phyloP scores from a whole-genome alignment of 2,797 vertebrate species.

The Cryptoprocta ferox region DNA sequence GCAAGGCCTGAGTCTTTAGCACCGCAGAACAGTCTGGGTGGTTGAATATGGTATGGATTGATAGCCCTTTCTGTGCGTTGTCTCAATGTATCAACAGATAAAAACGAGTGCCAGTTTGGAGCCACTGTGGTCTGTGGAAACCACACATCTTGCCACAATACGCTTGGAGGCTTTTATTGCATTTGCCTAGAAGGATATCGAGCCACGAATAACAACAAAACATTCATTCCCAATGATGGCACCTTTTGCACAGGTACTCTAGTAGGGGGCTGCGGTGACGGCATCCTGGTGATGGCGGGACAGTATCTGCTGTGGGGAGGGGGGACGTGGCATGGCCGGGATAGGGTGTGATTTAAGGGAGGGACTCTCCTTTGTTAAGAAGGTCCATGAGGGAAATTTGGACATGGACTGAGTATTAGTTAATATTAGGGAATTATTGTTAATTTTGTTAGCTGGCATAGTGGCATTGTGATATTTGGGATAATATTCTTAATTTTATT shows the following conservation, averaged over 20 bases:
- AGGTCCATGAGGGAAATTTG: background rate
- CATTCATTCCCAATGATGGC: slow-evolving; percentile 97
- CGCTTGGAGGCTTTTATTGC: slow-evolving; percentile 94
- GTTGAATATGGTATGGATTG: rapidly evolving
- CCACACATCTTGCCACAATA: slow-evolving; percentile 94
- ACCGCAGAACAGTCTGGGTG: background rate
- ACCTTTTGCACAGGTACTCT: slow-evolving; percentile 92
- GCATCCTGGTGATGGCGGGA: background rate
- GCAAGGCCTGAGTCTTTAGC: rapidly evolving
- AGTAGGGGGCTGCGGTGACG: rapidly evolving
- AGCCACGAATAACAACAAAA: slow-evolving; percentile 92
- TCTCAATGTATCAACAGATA: slow-evolving; percentile 86
- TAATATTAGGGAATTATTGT: background rate
- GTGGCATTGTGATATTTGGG: background rate
- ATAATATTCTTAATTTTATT: too few species aligned
- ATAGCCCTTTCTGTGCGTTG: background rate
- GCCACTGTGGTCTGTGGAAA: slow-evolving; percentile 92
- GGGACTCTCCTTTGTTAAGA: background rate
- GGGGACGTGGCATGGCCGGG: background rate
- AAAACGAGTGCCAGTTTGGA: slow-evolving; percentile 92
- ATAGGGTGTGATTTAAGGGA: background rate
- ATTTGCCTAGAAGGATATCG: slow-evolving; percentile 92
- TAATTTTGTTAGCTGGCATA: background rate
- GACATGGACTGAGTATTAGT: background rate
- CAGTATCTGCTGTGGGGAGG: background rate